Evolutionary conservation across 2,797 vertebrate genomes (phyloP).

Genomic region (Tiaroga cobitis): DNA sequence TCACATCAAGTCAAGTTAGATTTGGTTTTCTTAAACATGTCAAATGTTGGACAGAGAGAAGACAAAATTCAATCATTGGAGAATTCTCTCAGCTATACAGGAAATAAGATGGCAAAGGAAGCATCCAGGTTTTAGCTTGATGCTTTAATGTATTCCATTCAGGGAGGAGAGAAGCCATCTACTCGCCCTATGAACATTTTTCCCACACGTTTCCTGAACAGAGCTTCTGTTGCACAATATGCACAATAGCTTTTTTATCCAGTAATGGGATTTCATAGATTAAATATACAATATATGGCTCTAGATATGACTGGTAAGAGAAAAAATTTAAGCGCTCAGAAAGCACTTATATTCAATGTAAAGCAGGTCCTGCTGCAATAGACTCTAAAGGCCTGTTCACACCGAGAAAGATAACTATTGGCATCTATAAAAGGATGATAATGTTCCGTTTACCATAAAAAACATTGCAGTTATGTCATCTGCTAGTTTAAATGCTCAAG

Average conservation of each 20-base stretch:
- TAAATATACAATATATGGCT: background rate
- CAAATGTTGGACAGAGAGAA: constrained; percentile 47
- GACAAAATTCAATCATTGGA: constrained; percentile 42
- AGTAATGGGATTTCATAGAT: background rate
- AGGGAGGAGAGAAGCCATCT: background rate
- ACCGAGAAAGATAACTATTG: background rate
- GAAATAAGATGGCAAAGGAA: constrained; percentile 57
- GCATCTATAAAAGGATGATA: background rate
- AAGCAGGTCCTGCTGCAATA: background rate
- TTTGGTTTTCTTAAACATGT: constrained; percentile 49
- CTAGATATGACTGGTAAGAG: background rate
- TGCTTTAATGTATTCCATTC: constrained; percentile 37
- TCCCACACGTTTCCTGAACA: background rate
- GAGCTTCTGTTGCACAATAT: background rate
- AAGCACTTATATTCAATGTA: background rate
- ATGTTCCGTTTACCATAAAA: background rate
- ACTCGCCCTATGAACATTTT: background rate
- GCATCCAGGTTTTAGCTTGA: constrained; percentile 58
- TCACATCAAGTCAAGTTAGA: constrained; percentile 32
- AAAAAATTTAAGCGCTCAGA: background rate
- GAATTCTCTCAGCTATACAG: constrained; percentile 32
- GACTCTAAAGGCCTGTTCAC: background rate
- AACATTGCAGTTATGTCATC: background rate
- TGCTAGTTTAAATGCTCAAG: background rate
- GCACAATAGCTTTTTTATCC: background rate